Conservation (phyloP, 2,113 vertebrate genomes). For the Neodon shergylaensis region DNA sequence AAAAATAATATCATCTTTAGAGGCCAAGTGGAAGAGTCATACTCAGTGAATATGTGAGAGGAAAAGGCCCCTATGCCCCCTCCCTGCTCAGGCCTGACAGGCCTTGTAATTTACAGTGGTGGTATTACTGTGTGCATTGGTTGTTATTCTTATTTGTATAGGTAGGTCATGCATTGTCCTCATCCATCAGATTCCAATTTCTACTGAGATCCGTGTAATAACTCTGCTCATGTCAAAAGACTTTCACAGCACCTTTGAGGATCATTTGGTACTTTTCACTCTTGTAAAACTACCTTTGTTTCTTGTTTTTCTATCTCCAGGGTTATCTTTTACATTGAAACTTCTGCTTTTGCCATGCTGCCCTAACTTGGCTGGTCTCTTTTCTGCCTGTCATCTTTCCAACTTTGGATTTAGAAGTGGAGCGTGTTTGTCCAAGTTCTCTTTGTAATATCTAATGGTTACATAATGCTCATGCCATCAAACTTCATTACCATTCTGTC, state of each 20-base stretch:
- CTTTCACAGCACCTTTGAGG: not conserved
- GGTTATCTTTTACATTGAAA: not conserved
- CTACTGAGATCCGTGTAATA: not conserved
- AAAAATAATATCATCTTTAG: not conserved
- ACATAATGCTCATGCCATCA: not conserved
- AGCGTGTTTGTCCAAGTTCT: not conserved
- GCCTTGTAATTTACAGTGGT: not conserved
- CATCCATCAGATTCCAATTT: not conserved
- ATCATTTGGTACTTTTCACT: not conserved
- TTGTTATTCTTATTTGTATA: not conserved
- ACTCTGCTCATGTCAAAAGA: not conserved
- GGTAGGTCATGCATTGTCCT: not conserved
- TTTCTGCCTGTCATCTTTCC: not conserved
- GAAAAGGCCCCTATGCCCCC: rapidly evolving
- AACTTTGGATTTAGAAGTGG: not conserved
- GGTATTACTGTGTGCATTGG: not conserved
- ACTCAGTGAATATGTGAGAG: not conserved
- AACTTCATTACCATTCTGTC: not conserved
- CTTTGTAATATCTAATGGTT: not conserved
- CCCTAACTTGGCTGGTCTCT: not conserved
- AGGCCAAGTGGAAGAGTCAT: too few relatives aligned
- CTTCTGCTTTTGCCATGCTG: not conserved
- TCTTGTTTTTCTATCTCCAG: not conserved
- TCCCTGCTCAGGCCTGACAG: not conserved
- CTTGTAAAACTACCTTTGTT: not conserved